phyloP scores from a whole-genome alignment of 2,888 invertebrate species.

The Trichopoda pennipes region DNA sequence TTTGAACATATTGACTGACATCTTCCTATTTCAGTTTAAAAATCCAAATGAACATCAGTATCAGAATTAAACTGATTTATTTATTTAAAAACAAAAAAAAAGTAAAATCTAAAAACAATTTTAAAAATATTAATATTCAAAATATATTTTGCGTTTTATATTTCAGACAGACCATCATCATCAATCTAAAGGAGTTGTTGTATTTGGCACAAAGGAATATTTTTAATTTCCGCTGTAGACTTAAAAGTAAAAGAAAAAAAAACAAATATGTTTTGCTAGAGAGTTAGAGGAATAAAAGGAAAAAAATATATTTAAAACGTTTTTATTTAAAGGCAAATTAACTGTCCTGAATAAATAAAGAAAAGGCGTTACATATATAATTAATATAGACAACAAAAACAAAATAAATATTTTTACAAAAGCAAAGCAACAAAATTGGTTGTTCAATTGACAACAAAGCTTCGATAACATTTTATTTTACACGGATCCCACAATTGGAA shows the following conservation, averaged over 20 bases:
- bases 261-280: neutral
- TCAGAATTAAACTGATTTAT: neutral
- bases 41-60: no score
- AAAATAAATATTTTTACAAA: no score
- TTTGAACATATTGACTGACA: no score
- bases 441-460: no score
- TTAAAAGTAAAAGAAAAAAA: neutral
- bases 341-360: conserved; percentile 4
- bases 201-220: neutral
- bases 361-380: conserved; percentile 15
- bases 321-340: conserved; percentile 13
- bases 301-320: neutral
- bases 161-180: neutral
- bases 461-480: no score
- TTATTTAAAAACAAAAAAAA: neutral
- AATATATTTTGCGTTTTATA: neutral
- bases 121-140: no score
- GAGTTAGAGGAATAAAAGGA: neutral
- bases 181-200: neutral
- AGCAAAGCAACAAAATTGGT: no score
- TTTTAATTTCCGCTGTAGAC: conserved; percentile 50
- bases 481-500: no score
- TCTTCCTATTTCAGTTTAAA: no score
- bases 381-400: no score
- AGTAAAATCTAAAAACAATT: neutral